Evolutionary conservation across 2,888 invertebrate genomes (phyloP), one percentile per base, ranked within the genome.

Genomic region (Ariolimax columbianus): DNA sequence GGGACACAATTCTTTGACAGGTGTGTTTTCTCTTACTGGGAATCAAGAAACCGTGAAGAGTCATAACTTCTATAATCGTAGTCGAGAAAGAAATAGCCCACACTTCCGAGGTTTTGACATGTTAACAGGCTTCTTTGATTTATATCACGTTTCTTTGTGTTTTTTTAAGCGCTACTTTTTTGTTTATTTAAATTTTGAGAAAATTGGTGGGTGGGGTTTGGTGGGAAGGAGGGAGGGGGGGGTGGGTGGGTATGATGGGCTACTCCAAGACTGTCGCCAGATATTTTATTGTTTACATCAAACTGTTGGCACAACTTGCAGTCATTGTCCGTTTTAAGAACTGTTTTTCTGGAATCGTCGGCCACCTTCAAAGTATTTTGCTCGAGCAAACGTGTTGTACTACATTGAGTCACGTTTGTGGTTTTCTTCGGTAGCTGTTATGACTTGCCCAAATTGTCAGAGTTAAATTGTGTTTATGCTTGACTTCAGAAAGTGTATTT

Each of bases 1-100:
- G 63, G 30, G n/a, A 66, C 63, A 66, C 63, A 66, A 66, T n/a
- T 30, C 63, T 66, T 66, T n/a, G 63, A 66, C 63, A 66, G 26
- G 63, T 66, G 63, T 30, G 63, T 66, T 66, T 66, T 30, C 1
- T 30, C 11, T 66, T 30, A 30, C n/a, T 9, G 30, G 63, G 30
- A 66, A 30, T 11, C 3, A 66, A 66, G n/a, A 66, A 66, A n/a
- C 63, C 63, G 63, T 30, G n/a, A 66, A 66, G 30, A 9, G 9
- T 66, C 11, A 9, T 66, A 66, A 66, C 63, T n/a, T 66, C 26
- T 66, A 9, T 66, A 66, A 26, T 11, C 9, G n/a, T 11, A 66
- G 63, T 30, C 1, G 30, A 9, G n/a, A 66, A 66, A 66, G 63
- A 66, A 66, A 30, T n/a, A n/a, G 9, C 63, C n/a, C n/a, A 26